Base-by-base conservation (phyloP, 35 echinoderm and acorn worm genomes). In the Anneissia japonica region DNA sequence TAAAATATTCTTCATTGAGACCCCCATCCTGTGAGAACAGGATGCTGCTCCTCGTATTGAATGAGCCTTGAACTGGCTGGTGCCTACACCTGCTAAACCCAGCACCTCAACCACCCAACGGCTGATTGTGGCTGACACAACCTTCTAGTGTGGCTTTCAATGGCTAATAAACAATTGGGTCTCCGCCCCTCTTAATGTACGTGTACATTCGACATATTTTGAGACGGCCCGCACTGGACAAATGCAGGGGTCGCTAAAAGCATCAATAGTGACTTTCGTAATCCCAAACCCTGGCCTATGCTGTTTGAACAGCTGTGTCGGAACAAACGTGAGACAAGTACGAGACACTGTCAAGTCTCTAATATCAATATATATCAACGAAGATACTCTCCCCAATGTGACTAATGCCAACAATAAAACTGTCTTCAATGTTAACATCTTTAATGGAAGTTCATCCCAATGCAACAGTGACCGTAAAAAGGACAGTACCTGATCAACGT, bases 1-100 rank as follows among this genome's bases (percentile, higher is more conserved):
- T 76, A 35, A 39, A 13, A 78, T 87, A 40, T 77, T 36, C 26
- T 75, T 77, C 39, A 78, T 87, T 46, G 77, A 30, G 7, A 73
- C 43, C 1, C 86, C 77, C 37, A 64, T 36, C 29, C 46, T 56
- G 35, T 3, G 34, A 37, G 86, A 37, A 35, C 77, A 77, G 26
- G 86, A 88, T 0, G 77, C 36, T 56, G 86, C 86, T 31, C 76
- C 77, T 38, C 86, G 39, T 39, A 31, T 64, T 19, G 32, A 64
- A 46, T 87, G 86, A 0, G 86, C 77, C 28, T 80, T 88, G 55
- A 88, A 88, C 0, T 26, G 19, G 32, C 23, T 31, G 1, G 77
- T 79, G 74, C 82, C 73, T 23, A 88, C 56, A 16, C 86, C 86
- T 81, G 86, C 77, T 33, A 46, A 55, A 34, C 32, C 64, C 37